phyloP scores from a whole-genome alignment of 2,113 vertebrate genomes.

The Fulmarus glacialis region DNA sequence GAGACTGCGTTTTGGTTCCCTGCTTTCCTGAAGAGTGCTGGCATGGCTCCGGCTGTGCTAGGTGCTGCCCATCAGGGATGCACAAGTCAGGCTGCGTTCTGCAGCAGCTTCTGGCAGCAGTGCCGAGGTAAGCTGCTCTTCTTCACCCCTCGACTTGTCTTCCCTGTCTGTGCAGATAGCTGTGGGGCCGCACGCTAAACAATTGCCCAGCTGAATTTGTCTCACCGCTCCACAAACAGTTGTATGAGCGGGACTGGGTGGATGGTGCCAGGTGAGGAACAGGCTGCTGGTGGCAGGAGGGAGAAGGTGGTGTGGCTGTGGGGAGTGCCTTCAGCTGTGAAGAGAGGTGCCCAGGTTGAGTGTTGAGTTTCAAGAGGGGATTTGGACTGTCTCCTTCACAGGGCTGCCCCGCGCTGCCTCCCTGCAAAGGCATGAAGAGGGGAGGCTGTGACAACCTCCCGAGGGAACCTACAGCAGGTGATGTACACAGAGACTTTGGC shows the following conservation, averaged over 20 bases:
- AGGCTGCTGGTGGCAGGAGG: neutral
- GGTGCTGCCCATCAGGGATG: neutral
- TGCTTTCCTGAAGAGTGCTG: neutral
- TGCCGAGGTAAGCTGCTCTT: neutral
- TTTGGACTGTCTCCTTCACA: neutral
- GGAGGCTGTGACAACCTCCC: neutral
- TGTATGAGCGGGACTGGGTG: neutral
- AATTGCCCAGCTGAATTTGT: neutral
- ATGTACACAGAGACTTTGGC: neutral
- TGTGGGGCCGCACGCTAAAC: neutral
- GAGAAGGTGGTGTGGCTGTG: neutral
- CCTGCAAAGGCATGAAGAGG: neutral
- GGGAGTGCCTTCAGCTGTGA: neutral
- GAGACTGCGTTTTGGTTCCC: neutral
- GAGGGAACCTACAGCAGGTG: neutral
- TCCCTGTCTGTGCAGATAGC: neutral
- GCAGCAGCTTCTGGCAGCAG: neutral
- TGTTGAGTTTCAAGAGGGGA: neutral
- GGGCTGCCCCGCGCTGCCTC: neutral
- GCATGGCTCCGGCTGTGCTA: fast-evolving
- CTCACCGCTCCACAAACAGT: neutral
- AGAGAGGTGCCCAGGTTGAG: neutral
- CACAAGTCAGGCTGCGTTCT: neutral
- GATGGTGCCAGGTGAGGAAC: neutral
- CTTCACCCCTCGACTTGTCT: neutral